phyloP scores from a whole-genome alignment of 1,140 invertebrate species.

The Zaprionus lachaisei region DNA sequence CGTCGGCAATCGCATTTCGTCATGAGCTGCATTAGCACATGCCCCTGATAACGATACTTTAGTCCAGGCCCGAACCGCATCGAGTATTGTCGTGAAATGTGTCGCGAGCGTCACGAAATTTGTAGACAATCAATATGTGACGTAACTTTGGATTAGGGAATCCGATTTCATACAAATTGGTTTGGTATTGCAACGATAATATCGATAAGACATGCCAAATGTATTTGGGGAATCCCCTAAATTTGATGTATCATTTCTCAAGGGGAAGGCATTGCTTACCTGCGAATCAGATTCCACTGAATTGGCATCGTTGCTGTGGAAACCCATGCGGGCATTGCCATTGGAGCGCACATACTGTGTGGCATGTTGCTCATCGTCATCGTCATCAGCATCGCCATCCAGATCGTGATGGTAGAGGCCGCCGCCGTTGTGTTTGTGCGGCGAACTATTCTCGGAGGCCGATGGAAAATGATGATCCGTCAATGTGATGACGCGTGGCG shows the following conservation, averaged over 20 bases:
- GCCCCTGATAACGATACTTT: slow-evolving; percentile 31
- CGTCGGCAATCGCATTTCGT: slow-evolving; percentile 40
- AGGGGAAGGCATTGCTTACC: slow-evolving; percentile 41
- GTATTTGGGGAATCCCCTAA: not conserved
- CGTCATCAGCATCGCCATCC: slow-evolving; percentile 55
- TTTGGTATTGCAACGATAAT: not conserved
- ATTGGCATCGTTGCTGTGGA: slow-evolving; percentile 73
- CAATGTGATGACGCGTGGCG: slow-evolving; percentile 92
- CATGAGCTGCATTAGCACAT: slow-evolving; percentile 31
- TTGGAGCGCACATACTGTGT: slow-evolving; percentile 78
- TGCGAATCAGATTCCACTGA: slow-evolving; percentile 82
- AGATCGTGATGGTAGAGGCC: slow-evolving; percentile 50
- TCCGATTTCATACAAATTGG: not conserved
- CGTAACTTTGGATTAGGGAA: slow-evolving; percentile 12
- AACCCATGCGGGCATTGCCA: slow-evolving; percentile 71
- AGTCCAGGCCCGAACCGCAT: not conserved
- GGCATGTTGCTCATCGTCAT: slow-evolving; percentile 59
- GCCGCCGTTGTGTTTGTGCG: slow-evolving; percentile 63
- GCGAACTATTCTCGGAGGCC: slow-evolving; percentile 87
- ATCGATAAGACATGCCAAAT: not conserved
- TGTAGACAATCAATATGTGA: slow-evolving; percentile 7
- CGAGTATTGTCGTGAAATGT: slow-evolving; percentile 20
- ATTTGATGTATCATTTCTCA: not conserved
- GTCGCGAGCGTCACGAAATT: slow-evolving; percentile 15
- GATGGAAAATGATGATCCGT: slow-evolving; percentile 92